phyloP scores from a whole-genome alignment of 2,888 invertebrate species.

The Drosophila vallismaia region DNA sequence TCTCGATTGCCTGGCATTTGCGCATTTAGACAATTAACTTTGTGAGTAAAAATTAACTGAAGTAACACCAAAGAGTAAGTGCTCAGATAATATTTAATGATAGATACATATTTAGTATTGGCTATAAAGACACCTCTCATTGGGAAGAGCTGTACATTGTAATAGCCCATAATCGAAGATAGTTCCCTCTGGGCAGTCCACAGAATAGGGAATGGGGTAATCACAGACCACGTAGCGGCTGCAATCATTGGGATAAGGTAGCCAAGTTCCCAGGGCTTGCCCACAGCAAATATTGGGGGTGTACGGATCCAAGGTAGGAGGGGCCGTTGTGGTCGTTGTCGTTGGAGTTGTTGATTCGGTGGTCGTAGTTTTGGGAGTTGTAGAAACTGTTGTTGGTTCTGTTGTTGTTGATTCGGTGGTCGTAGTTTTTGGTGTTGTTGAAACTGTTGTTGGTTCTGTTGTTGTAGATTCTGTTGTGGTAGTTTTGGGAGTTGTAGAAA shows the following conservation, averaged over 20 bases:
- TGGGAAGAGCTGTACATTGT: constrained; percentile 22
- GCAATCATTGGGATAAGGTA: constrained; percentile 60
- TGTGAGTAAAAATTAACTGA: not conserved
- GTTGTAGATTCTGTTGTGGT: constrained; percentile 7
- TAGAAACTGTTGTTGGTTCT: not conserved
- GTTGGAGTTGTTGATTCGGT: constrained; percentile 12
- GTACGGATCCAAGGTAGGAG: constrained; percentile 26
- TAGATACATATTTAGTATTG: constrained; percentile 16
- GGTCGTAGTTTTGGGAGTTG: constrained; percentile 9
- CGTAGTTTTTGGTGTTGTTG: constrained; percentile 14
- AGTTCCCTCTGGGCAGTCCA: constrained; percentile 20
- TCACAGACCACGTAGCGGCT: constrained; percentile 59
- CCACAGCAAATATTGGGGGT: constrained; percentile 39
- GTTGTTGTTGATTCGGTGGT: not conserved
- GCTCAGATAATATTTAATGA: not conserved
- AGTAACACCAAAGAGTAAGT: not conserved
- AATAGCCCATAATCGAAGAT: constrained; percentile 19
- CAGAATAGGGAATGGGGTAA: constrained; percentile 41
- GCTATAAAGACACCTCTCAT: constrained; percentile 13
- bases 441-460: constrained; percentile 9
- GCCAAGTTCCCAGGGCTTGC: constrained; percentile 50
- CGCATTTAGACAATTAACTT: constrained; percentile 56
- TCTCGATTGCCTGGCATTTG: constrained; percentile 38
- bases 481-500: constrained; percentile 4
- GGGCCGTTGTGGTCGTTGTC: not conserved